Evolutionary conservation across 53 echinoderm and acorn worm genomes (phyloP), one percentile per base, ranked within the genome.

Genomic region (Paracentrotus lividus): DNA sequence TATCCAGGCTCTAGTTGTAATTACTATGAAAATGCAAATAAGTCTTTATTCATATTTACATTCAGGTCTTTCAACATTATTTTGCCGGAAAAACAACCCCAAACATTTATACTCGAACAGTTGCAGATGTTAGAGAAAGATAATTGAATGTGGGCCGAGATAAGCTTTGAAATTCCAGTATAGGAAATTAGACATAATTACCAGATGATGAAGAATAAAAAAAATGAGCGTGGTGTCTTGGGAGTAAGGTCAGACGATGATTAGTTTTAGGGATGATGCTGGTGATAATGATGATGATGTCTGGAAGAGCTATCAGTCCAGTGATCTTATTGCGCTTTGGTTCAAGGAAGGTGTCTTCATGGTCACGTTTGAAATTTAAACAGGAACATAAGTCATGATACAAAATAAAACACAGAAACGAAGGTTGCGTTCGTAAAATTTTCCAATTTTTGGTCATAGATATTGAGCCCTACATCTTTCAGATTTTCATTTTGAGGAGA

Each of bases 201-300:
- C 12, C 38, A 40, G 32, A 14, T n/a, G 16, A 72, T 15, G 21
- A 14, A 72, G 72, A 72, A 72, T n/a, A n/a, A 36, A 2, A 32
- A 67, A 72, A 72, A 72, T 72, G 72, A 21, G 21, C 36, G 20
- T 16, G 72, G 72, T 72, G 40, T 72, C 72, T 72, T 72, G 72
- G 72, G 72, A 40, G 5, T 5, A 18, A 72, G 72, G 72, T 20
- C 72, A 72, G 72, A 72, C 72, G 32, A 72, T 72, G 36, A 72
- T 72, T 72, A 32, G 72, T 72, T 72, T 72, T 72, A 72, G 38
- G 72, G 72, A 72, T 5, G 64, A 64, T 64, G 64, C 8, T 40
- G 72, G 72, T 72, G 18, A 36, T 72, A 24, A 64, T 64, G 64
- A 29, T 40, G 72, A 32, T 72, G 7, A 72, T 27, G 72, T 72